phyloP scores from a whole-genome alignment of 1,140 invertebrate genomes.

The Episyrphus balteatus region DNA sequence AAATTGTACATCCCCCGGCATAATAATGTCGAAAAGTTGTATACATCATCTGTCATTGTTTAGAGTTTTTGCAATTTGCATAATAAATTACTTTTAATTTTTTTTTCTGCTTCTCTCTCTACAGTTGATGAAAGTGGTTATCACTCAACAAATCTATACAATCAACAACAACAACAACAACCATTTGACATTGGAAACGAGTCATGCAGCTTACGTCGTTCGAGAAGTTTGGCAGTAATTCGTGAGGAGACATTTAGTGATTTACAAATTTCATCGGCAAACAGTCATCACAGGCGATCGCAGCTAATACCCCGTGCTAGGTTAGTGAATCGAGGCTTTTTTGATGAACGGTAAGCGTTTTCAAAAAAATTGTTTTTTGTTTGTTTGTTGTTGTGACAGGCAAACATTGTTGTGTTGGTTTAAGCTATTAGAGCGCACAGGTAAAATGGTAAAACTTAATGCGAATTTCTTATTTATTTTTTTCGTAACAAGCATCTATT shows the following conservation, averaged over 20 bases:
- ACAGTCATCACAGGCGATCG: conserved; percentile 49
- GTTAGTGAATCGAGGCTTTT: conserved; percentile 58
- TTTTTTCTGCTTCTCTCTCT: not conserved
- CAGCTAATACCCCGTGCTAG: conserved; percentile 66
- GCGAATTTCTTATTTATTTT: too few relatives aligned
- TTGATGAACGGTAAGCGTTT: conserved; percentile 40
- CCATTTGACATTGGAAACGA: conserved; percentile 35
- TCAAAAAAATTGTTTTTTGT: too few relatives aligned
- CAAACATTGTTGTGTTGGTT: too few relatives aligned
- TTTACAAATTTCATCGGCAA: conserved; percentile 46
- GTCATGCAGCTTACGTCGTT: conserved; percentile 54
- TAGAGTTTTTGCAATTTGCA: too few relatives aligned
- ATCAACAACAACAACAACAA: conserved; percentile 9
- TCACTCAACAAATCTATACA: conserved; percentile 3
- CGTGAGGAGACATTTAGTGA: conserved; percentile 60
- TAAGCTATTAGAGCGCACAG: too few relatives aligned
- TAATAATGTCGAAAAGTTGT: too few relatives aligned
- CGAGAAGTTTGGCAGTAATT: conserved; percentile 62
- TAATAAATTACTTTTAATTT: not conserved
- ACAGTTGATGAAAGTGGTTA: conserved; percentile 6
- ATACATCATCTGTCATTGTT: too few relatives aligned
- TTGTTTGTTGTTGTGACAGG: too few relatives aligned
- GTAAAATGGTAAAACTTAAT: too few relatives aligned
- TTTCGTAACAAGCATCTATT: too few relatives aligned
- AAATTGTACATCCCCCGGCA: too few relatives aligned